Evolutionary conservation across 2,113 vertebrate species (phyloP).

Genomic region (Cyanistes caeruleus): DNA sequence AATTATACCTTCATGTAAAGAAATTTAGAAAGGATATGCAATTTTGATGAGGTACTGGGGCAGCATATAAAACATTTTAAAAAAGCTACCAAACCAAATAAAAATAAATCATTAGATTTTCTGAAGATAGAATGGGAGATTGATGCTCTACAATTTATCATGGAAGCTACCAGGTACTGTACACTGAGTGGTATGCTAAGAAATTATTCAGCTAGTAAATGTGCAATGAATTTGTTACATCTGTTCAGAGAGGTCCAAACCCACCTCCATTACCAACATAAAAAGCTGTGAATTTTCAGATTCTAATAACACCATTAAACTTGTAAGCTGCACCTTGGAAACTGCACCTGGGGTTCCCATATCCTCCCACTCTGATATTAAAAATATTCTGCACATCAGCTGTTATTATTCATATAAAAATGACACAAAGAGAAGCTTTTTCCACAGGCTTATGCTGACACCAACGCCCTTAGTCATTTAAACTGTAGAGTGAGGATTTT

Average conservation of each 20-base stretch:
- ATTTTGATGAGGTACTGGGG: background rate
- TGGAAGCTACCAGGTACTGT: background rate
- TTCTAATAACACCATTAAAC: slow-evolving; percentile 10
- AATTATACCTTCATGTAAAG: background rate
- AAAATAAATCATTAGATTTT: background rate
- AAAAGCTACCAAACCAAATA: background rate
- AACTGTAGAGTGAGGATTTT: background rate
- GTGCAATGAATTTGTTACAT: background rate
- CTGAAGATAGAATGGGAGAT: background rate
- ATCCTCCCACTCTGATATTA: slow-evolving; percentile 63
- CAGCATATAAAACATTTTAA: background rate
- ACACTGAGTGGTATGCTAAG: background rate
- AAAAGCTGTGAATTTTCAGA: slow-evolving; percentile 42
- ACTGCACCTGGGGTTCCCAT: slow-evolving; percentile 51
- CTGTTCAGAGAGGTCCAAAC: background rate
- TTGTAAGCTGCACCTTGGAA: slow-evolving; percentile 24
- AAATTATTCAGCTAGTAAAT: background rate
- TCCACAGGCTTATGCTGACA: slow-evolving; percentile 28
- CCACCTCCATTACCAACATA: background rate
- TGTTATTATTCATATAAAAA: slow-evolving; percentile 38
- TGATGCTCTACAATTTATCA: background rate
- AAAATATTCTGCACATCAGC: slow-evolving; percentile 50
- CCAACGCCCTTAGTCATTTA: background rate
- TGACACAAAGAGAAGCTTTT: slow-evolving; percentile 30
- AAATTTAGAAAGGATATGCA: background rate